Evolutionary conservation across 2,888 invertebrate species (phyloP).

Genomic region (Adineta ricciae): DNA sequence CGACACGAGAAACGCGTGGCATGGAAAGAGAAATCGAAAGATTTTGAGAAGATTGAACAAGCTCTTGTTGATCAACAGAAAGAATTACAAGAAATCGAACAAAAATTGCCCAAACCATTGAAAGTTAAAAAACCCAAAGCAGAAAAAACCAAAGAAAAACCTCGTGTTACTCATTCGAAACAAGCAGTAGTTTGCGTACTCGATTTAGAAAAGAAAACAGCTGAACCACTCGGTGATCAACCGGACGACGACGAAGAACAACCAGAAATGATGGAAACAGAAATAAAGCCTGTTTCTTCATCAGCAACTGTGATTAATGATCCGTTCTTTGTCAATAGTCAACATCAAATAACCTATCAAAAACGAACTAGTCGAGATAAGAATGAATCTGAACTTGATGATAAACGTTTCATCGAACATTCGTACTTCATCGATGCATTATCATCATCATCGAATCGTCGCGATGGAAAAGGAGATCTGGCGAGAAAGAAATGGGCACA

Average conservation of each 20-base stretch:
- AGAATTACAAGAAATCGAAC: not conserved
- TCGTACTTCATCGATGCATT: not conserved
- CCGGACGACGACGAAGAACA: not conserved
- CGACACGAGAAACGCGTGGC: not conserved
- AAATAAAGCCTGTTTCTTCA: not conserved
- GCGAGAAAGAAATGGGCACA: not conserved
- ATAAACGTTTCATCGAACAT: not conserved
- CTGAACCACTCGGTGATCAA: not conserved
- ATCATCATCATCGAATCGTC: not conserved
- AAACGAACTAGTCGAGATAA: not conserved
- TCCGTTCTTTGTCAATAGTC: not conserved
- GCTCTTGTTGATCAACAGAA: not conserved
- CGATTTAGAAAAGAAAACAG: not conserved
- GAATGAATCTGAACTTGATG: not conserved
- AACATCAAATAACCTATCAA: slow-evolving; percentile 18
- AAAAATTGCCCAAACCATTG: not conserved
- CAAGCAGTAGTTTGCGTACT: slow-evolving; percentile 10
- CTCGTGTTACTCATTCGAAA: not conserved
- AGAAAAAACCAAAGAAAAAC: not conserved
- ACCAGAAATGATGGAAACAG: not conserved
- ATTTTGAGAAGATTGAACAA: slow-evolving; percentile 15
- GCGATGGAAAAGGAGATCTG: not conserved
- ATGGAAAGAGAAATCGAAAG: not conserved
- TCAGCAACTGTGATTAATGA: not conserved
- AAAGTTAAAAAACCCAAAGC: slow-evolving; percentile 8